Conservation (phyloP, 2,797 vertebrate genomes). For the Oreonectes daqikongensis region DNA sequence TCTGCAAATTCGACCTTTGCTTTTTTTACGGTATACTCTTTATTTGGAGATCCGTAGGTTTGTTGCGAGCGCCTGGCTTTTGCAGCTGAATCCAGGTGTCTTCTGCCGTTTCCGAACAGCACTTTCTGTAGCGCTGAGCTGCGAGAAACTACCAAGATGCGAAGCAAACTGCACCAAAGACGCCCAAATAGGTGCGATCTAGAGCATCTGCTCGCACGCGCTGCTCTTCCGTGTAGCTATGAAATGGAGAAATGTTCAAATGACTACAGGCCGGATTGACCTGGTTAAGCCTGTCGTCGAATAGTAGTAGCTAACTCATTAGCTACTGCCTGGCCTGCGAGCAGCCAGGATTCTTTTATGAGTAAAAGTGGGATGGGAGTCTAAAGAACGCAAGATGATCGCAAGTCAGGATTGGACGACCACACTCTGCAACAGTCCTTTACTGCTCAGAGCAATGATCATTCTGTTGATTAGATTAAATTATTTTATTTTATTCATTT, state of each 20-base stretch:
- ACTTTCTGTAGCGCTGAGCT: slow-evolving; percentile 23
- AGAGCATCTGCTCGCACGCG: not conserved
- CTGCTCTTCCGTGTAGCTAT: not conserved
- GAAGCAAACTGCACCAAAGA: slow-evolving; percentile 11
- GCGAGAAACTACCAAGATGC: slow-evolving; percentile 12
- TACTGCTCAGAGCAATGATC: not conserved
- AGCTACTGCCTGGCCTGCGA: slow-evolving; percentile 53
- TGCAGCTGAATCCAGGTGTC: slow-evolving; percentile 35
- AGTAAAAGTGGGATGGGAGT: slow-evolving; percentile 56
- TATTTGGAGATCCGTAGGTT: not conserved
- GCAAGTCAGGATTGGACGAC: slow-evolving; percentile 47
- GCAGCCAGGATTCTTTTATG: slow-evolving; percentile 46
- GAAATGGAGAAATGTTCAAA: slow-evolving; percentile 8
- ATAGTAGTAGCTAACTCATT: slow-evolving; percentile 49
- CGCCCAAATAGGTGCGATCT: slow-evolving; percentile 11
- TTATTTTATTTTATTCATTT: slow-evolving; percentile 1
- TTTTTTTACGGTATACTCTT: not conserved
- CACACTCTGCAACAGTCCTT: slow-evolving; percentile 16
- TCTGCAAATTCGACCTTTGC: slow-evolving; percentile 8
- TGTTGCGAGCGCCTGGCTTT: not conserved
- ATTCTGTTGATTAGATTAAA: not conserved
- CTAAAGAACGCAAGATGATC: slow-evolving; percentile 46
- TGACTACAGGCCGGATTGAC: slow-evolving; percentile 22
- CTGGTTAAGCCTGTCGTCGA: slow-evolving; percentile 36
- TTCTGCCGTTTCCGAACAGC: not conserved